phyloP scores from a whole-genome alignment of 2,888 invertebrate genomes.

The Alloplasta piceator region DNA sequence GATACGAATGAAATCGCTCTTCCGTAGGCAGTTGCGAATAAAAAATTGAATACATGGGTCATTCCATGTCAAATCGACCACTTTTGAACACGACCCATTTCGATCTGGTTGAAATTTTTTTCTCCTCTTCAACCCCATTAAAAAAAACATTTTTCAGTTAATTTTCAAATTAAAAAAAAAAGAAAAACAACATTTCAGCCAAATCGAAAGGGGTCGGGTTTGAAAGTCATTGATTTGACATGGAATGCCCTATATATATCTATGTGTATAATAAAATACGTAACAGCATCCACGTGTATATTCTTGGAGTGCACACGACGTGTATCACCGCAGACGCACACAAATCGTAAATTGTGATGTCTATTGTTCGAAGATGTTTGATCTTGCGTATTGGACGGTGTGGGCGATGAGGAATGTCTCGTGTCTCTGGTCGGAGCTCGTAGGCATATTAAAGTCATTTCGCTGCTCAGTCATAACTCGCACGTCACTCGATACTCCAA shows the following conservation, averaged over 20 bases:
- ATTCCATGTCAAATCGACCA: too few species aligned
- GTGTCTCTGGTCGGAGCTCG: slow-evolving; percentile 43
- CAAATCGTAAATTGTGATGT: slow-evolving; percentile 69
- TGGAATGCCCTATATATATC: too few species aligned
- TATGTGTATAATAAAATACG: background rate
- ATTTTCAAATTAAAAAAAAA: too few species aligned
- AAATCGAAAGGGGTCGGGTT: too few species aligned
- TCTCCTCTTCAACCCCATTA: too few species aligned
- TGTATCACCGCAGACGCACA: slow-evolving; percentile 50
- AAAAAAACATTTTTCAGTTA: too few species aligned
- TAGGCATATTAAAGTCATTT: slow-evolving; percentile 61
- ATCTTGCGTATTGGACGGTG: slow-evolving; percentile 57
- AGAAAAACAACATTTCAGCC: too few species aligned
- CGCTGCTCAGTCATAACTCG: slow-evolving; percentile 72
- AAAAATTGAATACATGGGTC: background rate
- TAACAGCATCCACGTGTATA: slow-evolving; percentile 11
- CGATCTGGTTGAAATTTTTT: too few species aligned
- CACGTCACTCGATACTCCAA: slow-evolving; percentile 68
- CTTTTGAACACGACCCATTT: too few species aligned
- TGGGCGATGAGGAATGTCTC: slow-evolving; percentile 72
- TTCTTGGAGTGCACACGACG: slow-evolving; percentile 22
- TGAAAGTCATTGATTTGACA: too few species aligned
- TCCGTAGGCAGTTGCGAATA: slow-evolving; percentile 13
- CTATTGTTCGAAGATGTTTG: slow-evolving; percentile 73
- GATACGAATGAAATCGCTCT: slow-evolving; percentile 18